Base-by-base conservation (phyloP, 35 echinoderm and acorn worm genomes). In the Apostichopus parvimensis region DNA sequence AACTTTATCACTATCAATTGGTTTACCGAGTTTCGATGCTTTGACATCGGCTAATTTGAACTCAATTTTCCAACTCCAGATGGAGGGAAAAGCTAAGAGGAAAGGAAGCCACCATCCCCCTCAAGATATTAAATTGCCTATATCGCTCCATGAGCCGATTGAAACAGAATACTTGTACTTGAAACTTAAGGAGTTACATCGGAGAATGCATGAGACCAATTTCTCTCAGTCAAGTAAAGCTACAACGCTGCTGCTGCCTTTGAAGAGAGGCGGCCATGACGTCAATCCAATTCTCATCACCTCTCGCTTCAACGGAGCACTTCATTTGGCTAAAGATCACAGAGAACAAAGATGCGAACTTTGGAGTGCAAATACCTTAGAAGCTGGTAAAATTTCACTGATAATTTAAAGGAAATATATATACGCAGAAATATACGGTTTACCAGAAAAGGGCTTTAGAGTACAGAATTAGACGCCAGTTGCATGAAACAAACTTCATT, bases 81-180 rank as follows among this genome's bases (percentile, higher is more conserved):
- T 45, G 34, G 34, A 45, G 34, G 34, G 78, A 8, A 80, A 52
- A 59, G 54, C 54, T 6, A 20, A 52, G 81, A 23, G 57, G 54
- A 84, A 84, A 24, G 6, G 14, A 84, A 58, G 8, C 58, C 17
- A 52, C 57, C 34, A 45, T 45, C 34, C 57, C 81, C 56, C 54
- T 60, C 81, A 22, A 59, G 54, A 84, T 58, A 84, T 84, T 84
- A 58, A 21, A 55, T 84, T 59, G 10, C 71, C 53, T 84, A 53
- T 58, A 84, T 84, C 57, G 4, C 71, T 58, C 53, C 54, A 58
- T 84, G 81, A 59, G 14, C 17, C 54, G 57, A 58, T 22, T 57
- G 81, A 84, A 84, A 84, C 57, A 59, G 81, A 84, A 84, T 84
- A 56, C 28, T 84, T 84, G 81, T 15, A 84, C 81, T 84, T 84